phyloP scores from a whole-genome alignment of 2,888 invertebrate genomes.

The Dione juno region DNA sequence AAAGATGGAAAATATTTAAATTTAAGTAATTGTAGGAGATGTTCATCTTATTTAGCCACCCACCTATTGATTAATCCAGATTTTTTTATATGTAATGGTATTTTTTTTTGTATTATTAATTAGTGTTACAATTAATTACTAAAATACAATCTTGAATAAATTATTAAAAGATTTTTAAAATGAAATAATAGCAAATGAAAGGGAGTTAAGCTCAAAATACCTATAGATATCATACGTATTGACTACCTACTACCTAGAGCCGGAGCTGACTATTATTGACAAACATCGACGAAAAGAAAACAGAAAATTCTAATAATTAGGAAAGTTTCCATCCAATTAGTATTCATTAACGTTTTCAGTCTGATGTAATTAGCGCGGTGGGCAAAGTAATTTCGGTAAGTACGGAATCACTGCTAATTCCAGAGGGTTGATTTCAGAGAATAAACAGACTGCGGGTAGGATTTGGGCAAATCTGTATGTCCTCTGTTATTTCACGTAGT shows the following conservation, averaged over 20 bases:
- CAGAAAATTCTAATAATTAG: slow-evolving; percentile 33
- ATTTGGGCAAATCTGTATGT: slow-evolving; percentile 42
- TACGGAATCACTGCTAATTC: slow-evolving; percentile 46
- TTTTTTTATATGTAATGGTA: no score
- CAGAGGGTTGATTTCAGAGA: slow-evolving; percentile 43
- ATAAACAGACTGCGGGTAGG: slow-evolving; percentile 44
- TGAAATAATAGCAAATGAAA: neutral
- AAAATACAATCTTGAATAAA: no score
- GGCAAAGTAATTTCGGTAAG: slow-evolving; percentile 46
- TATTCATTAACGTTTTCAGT: slow-evolving; percentile 41
- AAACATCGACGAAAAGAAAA: slow-evolving; percentile 21
- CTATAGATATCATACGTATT: neutral
- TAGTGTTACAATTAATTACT: no score
- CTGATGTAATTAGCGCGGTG: slow-evolving; percentile 44
- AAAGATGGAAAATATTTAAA: no score
- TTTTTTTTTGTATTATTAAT: no score
- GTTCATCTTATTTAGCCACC: no score
- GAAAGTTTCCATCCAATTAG: slow-evolving; percentile 43
- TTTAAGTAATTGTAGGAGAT: no score
- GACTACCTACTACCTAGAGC: no score
- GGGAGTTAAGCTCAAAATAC: neutral
- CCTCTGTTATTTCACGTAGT: slow-evolving; percentile 40
- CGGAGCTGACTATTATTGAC: slow-evolving; percentile 21
- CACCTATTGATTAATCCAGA: no score
- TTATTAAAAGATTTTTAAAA: no score